These are phyloP conservation scores for Drosophila tani DNA, from an alignment of 1,140 invertebrate species.

Conservation along the genomic window DNA sequence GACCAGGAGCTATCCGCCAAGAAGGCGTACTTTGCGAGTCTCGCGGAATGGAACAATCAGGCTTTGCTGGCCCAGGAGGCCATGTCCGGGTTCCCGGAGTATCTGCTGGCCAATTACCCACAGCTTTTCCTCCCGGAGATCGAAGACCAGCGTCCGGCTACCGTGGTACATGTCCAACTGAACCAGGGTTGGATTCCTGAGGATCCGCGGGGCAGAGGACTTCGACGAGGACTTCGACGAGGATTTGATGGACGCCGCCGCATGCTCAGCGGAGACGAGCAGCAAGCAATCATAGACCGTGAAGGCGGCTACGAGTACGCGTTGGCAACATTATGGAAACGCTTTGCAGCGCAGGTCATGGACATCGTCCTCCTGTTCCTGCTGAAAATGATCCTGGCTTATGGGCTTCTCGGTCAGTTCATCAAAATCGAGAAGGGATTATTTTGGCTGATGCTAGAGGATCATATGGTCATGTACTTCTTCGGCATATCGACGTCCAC, in stretches of 20 bases:
- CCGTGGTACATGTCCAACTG: not conserved
- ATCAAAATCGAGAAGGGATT: slow-evolving; percentile 85
- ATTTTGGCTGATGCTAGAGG: slow-evolving; percentile 63
- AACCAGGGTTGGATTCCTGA: not conserved
- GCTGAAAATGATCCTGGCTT: slow-evolving; percentile 92
- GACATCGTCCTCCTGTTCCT: slow-evolving; percentile 94
- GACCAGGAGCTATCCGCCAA: slow-evolving; percentile 57
- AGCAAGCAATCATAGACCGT: slow-evolving; percentile 68
- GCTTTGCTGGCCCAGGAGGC: slow-evolving; percentile 86
- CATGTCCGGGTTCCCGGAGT: slow-evolving; percentile 87
- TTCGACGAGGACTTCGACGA: slow-evolving; percentile 39
- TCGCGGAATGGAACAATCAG: slow-evolving; percentile 86
- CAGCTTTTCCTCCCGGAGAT: slow-evolving; percentile 75
- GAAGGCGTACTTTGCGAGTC: slow-evolving; percentile 86
- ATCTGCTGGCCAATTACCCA: slow-evolving; percentile 86
- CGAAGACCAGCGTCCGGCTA: not conserved
- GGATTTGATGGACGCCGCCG: slow-evolving; percentile 26
- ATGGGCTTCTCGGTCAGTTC: slow-evolving; percentile 91
- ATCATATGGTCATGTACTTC: slow-evolving; percentile 69
- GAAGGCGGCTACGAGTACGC: slow-evolving; percentile 89
- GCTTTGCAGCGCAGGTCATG: slow-evolving; percentile 92
- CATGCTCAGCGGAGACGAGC: slow-evolving; percentile 51
- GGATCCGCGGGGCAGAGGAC: not conserved
- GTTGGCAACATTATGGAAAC: slow-evolving; percentile 94
- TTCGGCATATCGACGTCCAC: slow-evolving; percentile 63